A percentile compares a stretch with the other conserved stretches of the same genome.
phyloP scores from a whole-genome alignment of 2,113 vertebrate genomes.

The Alosa alosa region DNA sequence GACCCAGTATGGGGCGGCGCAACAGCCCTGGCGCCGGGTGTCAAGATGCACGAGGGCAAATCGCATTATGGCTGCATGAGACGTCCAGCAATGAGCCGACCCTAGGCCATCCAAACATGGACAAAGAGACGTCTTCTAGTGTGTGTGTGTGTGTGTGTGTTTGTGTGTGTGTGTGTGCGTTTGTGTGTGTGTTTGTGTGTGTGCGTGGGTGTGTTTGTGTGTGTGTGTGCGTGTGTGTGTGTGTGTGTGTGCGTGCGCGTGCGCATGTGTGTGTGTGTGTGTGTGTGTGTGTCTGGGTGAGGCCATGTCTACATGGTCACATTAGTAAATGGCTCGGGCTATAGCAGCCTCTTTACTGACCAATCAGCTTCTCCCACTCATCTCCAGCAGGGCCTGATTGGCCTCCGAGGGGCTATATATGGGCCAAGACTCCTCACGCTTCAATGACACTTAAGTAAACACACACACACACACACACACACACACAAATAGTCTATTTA shows the following conservation, averaged over 20 bases:
- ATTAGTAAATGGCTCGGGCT: slow-evolving; percentile 46
- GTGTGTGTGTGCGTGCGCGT: too few species aligned
- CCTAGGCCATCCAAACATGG: too few species aligned
- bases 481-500: not conserved
- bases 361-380: slow-evolving; percentile 47
- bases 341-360: slow-evolving; percentile 56
- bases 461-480: slow-evolving; percentile 35
- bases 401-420: slow-evolving; percentile 50
- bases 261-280: too few species aligned
- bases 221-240: too few species aligned
- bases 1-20: slow-evolving; percentile 64
- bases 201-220: too few species aligned
- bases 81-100: too few species aligned
- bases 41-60: not conserved
- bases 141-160: too few species aligned
- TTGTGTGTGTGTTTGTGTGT: too few species aligned
- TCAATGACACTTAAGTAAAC: slow-evolving; percentile 44
- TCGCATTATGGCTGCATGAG: not conserved
- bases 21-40: slow-evolving; percentile 47
- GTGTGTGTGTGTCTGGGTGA: too few species aligned
- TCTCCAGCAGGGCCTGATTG: slow-evolving; percentile 54
- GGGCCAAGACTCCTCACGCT: slow-evolving; percentile 43
- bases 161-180: too few species aligned
- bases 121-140: too few species aligned
- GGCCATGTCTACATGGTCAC: slow-evolving; percentile 34